Conservation (phyloP, 2,797 vertebrate species). For the Onychomys torridus region DNA sequence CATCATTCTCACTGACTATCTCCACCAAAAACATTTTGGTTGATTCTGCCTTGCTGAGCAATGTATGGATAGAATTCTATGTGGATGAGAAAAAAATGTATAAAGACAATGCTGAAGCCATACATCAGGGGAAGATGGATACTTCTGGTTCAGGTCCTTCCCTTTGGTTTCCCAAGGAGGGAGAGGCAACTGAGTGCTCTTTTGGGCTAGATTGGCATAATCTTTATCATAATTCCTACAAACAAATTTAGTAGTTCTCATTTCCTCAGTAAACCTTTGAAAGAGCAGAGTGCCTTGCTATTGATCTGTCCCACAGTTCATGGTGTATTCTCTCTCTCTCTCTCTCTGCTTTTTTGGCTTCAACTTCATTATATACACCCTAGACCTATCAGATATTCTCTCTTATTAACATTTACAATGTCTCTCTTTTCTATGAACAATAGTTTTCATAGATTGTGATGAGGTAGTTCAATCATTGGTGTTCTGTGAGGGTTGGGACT, state of each 20-base stretch:
- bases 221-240: not conserved
- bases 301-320: not conserved
- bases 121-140: accelerated
- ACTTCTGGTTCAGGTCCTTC: not conserved
- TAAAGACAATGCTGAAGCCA: not conserved
- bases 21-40: not conserved
- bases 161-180: not conserved
- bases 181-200: not conserved
- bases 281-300: not conserved
- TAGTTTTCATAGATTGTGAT: not conserved
- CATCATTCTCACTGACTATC: not conserved
- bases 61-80: not conserved
- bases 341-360: not conserved
- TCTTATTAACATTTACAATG: not conserved
- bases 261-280: not conserved
- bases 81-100: not conserved
- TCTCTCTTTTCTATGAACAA: not conserved
- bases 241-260: not conserved
- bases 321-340: not conserved
- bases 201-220: not conserved
- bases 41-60: not conserved
- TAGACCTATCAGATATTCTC: not conserved
- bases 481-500: too few relatives aligned
- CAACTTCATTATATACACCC: not conserved
- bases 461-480: not conserved